Evolutionary conservation across 2,113 vertebrate genomes (phyloP).

Genomic region (human (Homo sapiens)): GRCh38 chr4:157287001-157287500

Average conservation of each 20-base stretch:
- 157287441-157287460: neutral
- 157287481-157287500: neutral
- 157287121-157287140: neutral
- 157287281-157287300: neutral
- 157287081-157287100: neutral
- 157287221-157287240: neutral
- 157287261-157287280: neutral
- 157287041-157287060: neutral
- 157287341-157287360: neutral
- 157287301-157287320: neutral
- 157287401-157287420: neutral
- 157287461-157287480: neutral
- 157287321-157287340: neutral
- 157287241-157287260: neutral
- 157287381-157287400: neutral
- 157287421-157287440: neutral
- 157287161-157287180: neutral
- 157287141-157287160: neutral
- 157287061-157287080: neutral
- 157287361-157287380: neutral
- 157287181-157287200: neutral
- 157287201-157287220: neutral
- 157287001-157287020: neutral
- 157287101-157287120: neutral
- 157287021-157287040: neutral